Conservation (phyloP, 2,888 invertebrate species). For the Saturnia pavonia region DNA sequence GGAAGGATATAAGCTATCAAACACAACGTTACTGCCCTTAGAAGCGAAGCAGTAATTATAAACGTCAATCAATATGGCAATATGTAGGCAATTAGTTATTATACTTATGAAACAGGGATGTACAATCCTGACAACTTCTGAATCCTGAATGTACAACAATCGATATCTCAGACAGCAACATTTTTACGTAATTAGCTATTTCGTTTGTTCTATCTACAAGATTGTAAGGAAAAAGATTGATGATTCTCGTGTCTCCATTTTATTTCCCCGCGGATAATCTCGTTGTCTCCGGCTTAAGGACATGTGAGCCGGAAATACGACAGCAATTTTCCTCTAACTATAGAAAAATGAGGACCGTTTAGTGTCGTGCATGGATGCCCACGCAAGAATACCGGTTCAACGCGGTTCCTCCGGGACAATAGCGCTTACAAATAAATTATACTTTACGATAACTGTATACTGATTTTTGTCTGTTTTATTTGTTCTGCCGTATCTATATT, state of each 20-base stretch:
- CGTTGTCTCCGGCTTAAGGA: constrained; percentile 78
- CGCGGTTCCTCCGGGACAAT: constrained; percentile 3
- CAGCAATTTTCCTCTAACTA: constrained; percentile 78
- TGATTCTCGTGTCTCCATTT: constrained; percentile 74
- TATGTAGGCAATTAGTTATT: no score
- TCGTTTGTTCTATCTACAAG: constrained; percentile 47
- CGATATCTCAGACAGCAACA: constrained; percentile 11
- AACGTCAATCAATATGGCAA: no score
- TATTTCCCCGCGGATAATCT: constrained; percentile 78
- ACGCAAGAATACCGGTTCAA: constrained; percentile 46
- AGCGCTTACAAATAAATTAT: constrained; percentile 14
- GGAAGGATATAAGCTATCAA: no score
- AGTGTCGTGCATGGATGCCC: constrained; percentile 66
- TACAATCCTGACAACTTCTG: no score
- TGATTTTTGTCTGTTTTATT: neutral
- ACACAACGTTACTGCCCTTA: no score
- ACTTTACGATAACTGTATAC: constrained; percentile 11
- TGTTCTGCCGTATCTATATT: neutral
- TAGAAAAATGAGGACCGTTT: constrained; percentile 77
- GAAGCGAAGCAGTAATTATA: no score
- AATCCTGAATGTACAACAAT: neutral
- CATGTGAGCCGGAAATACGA: constrained; percentile 78
- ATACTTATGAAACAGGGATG: no score
- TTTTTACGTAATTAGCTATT: constrained; percentile 45
- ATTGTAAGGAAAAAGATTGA: constrained; percentile 65